Evolutionary conservation across 2,797 vertebrate species (phyloP), one percentile per base, ranked within the genome.

Genomic region (Hydrophis major): DNA sequence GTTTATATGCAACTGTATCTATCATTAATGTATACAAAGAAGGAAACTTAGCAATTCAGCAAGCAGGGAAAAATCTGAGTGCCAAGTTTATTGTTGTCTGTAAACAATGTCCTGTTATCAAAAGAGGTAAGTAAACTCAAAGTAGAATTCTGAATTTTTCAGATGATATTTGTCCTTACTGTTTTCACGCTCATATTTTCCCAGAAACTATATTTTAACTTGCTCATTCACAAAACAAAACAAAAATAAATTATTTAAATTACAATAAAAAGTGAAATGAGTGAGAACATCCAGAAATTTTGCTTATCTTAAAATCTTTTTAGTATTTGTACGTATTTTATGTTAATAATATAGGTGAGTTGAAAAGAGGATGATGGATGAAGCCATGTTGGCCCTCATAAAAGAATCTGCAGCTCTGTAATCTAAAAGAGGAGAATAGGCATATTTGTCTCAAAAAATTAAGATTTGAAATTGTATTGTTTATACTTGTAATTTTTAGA

Each of bases 1-100:
- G 99, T 61, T 97, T 99, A 96, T 98, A 98, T 0, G 98, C 98
- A 95, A 99, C 99, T 0, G 88, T 99, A 96, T 98, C 99, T 0
- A 99, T 99, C 97, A 99, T 99, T 96, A 99, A 98, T 88, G 98
- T 99, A 89, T 99, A 99, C 69, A 99, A 99, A 95, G 99, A 99
- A 95, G 99, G 99, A 90, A 99, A 94, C 90, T 96, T 99, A 97
- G 98, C 98, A 89, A 99, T 99, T 93, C 99, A 99, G 94, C 99
- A 99, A 97, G 99, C 99, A 0, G 99, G 99, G 93, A 99, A 99
- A 97, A 99, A 97, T 90, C 99, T 99, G 99, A 99, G 99, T 95
- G 98, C 98, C 97, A 99, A 98, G 97, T 98, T 99, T 86, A 63
- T 97, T 32, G 98, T 99, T 96, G 97, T 99, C 92, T 99, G 99